Conservation (phyloP, 37 sponge, comb jelly and placozoan species). For the Ephydatia muelleri region DNA sequence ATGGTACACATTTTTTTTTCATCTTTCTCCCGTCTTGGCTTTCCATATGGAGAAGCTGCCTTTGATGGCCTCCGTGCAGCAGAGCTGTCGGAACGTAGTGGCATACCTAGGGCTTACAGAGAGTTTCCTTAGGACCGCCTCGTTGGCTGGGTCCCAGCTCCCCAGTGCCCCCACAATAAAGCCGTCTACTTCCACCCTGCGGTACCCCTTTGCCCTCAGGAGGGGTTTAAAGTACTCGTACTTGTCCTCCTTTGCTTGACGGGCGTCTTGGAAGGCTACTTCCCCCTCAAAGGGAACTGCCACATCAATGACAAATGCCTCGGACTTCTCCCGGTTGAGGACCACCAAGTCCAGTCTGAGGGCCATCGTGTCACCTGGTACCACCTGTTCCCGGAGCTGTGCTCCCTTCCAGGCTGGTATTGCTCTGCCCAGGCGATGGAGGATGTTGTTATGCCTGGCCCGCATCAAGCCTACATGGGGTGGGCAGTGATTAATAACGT, state of each 20-base stretch:
- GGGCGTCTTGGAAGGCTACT: not conserved
- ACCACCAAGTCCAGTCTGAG: slow-evolving; percentile 4
- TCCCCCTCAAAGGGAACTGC: too few species aligned
- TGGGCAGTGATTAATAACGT: not conserved
- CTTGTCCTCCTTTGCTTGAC: too few species aligned
- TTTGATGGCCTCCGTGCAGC: too few species aligned
- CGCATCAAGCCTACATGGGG: not conserved
- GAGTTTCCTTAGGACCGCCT: too few species aligned
- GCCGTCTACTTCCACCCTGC: not conserved
- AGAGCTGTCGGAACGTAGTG: too few species aligned
- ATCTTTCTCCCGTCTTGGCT: too few species aligned
- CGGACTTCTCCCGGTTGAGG: not conserved
- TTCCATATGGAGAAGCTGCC: too few species aligned
- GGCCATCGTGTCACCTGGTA: not conserved
- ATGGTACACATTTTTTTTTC: too few species aligned
- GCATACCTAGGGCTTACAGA: too few species aligned
- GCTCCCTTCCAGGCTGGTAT: not conserved
- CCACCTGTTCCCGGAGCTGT: not conserved
- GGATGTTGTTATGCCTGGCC: not conserved
- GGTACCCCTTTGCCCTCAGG: not conserved
- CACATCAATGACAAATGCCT: too few species aligned
- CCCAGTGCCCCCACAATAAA: slow-evolving; percentile 2
- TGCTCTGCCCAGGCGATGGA: too few species aligned
- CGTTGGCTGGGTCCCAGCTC: not conserved
- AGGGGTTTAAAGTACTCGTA: too few species aligned